phyloP scores from a whole-genome alignment of 2,113 vertebrate species.

The Diadophis punctatus region DNA sequence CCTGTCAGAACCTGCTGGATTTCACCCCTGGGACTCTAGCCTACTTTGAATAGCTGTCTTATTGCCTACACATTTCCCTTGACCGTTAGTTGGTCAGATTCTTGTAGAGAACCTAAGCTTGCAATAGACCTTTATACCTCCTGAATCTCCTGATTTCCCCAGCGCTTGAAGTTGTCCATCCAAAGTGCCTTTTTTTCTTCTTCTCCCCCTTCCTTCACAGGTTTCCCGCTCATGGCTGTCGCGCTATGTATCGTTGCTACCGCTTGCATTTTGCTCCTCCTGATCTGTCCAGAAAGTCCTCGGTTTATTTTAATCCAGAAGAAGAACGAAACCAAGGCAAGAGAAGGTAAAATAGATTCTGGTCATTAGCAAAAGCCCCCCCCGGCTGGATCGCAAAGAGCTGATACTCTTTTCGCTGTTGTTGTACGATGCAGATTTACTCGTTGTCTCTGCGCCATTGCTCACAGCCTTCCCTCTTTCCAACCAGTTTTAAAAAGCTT shows the following conservation, averaged over 20 bases:
- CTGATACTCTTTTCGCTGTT: accelerated
- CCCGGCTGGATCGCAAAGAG: neutral
- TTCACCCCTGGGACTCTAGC: too few relatives aligned
- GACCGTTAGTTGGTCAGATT: neutral
- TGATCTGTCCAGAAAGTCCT: conserved; percentile 88
- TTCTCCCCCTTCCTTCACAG: conserved; percentile 26
- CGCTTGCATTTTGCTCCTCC: conserved; percentile 75
- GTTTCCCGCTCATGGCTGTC: conserved; percentile 74
- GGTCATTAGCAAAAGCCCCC: neutral
- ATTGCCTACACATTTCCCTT: neutral
- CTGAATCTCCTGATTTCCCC: neutral
- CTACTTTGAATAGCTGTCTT: neutral
- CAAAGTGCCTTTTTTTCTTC: neutral
- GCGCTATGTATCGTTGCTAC: conserved; percentile 79
- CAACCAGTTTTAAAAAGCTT: conserved; percentile 74
- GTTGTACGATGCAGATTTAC: neutral
- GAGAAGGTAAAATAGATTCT: conserved; percentile 63
- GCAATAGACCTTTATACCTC: neutral
- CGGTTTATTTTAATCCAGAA: conserved; percentile 84
- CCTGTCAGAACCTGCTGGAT: too few relatives aligned
- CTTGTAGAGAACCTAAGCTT: neutral
- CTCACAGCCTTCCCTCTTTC: neutral
- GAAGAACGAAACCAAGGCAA: conserved; percentile 69
- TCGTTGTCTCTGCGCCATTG: neutral
- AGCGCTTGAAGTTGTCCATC: neutral